A percentile compares a stretch with the other conserved stretches of the same genome.
phyloP scores from a whole-genome alignment of 1,140 invertebrate species.

The Zaprionus camerounensis region DNA sequence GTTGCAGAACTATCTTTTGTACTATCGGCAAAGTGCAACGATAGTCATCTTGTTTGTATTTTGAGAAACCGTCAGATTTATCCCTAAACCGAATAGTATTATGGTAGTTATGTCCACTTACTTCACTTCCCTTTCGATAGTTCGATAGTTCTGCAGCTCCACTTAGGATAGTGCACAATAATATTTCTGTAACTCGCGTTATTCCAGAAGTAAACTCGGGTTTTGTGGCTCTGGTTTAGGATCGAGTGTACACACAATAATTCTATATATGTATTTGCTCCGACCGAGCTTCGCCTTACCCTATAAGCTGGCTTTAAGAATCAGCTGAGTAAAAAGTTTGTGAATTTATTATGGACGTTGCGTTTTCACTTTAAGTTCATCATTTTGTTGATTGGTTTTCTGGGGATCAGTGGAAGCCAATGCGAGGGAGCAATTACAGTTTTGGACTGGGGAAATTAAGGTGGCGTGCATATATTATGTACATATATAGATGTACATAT shows the following conservation, averaged over 20 bases:
- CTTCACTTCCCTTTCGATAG: not conserved
- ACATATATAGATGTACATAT: conserved; percentile 10
- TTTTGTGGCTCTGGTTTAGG: not conserved
- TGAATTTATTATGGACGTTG: conserved; percentile 63
- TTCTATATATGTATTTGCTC: conserved; percentile 3
- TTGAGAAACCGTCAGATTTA: conserved; percentile 7
- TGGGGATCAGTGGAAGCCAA: conserved; percentile 37
- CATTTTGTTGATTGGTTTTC: conserved; percentile 19
- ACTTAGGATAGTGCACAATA: conserved; percentile 25
- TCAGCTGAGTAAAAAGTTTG: conserved; percentile 25
- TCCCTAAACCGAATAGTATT: not conserved
- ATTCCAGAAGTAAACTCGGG: not conserved
- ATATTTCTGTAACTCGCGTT: conserved; percentile 14
- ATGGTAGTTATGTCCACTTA: not conserved
- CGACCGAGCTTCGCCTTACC: not conserved
- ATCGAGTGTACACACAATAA: not conserved
- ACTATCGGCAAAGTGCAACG: conserved; percentile 5
- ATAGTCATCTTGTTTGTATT: not conserved
- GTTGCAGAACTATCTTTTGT: not conserved
- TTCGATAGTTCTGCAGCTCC: conserved; percentile 1
- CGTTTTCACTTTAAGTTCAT: conserved; percentile 61
- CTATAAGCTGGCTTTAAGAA: not conserved
- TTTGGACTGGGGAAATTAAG: conserved; percentile 8
- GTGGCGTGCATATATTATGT: conserved; percentile 5
- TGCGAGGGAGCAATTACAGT: conserved; percentile 43